Evolutionary conservation across 1,140 invertebrate genomes (phyloP).

Genomic region (Eupristina koningsbergeri): DNA sequence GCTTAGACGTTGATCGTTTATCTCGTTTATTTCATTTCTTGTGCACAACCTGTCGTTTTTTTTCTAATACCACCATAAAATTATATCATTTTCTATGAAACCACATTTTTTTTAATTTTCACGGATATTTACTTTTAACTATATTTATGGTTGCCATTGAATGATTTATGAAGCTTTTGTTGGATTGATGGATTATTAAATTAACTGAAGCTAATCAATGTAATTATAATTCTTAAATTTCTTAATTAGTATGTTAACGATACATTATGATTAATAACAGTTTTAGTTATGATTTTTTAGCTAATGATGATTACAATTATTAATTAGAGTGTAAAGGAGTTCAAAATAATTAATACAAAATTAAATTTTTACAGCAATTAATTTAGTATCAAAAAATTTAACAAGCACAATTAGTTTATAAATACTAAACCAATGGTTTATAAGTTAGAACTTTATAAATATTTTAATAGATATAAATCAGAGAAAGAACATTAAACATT

Average conservation of each 20-base stretch:
- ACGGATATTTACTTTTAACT: slow-evolving; percentile 7
- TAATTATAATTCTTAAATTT: background rate
- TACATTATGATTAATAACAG: slow-evolving; percentile 4
- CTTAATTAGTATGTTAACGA: background rate
- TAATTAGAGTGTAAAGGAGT: background rate
- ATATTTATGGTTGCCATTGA: background rate
- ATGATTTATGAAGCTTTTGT: slow-evolving; percentile 23
- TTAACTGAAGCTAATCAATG: background rate
- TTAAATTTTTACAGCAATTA: background rate
- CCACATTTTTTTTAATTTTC: background rate
- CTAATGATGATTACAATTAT: background rate
- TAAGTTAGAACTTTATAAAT: background rate
- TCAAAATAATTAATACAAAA: background rate
- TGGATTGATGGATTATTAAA: slow-evolving; percentile 11
- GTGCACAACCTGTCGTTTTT: background rate
- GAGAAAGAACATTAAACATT: too few species aligned
- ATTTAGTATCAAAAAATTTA: background rate
- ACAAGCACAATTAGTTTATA: too few species aligned
- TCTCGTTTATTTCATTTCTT: background rate
- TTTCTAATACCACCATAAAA: background rate
- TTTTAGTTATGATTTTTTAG: background rate
- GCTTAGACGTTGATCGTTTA: background rate
- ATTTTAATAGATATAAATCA: too few species aligned
- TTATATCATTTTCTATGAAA: background rate
- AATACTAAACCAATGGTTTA: too few species aligned